phyloP scores from a whole-genome alignment of 2,797 vertebrate species.

The Peromyscus eremicus region DNA sequence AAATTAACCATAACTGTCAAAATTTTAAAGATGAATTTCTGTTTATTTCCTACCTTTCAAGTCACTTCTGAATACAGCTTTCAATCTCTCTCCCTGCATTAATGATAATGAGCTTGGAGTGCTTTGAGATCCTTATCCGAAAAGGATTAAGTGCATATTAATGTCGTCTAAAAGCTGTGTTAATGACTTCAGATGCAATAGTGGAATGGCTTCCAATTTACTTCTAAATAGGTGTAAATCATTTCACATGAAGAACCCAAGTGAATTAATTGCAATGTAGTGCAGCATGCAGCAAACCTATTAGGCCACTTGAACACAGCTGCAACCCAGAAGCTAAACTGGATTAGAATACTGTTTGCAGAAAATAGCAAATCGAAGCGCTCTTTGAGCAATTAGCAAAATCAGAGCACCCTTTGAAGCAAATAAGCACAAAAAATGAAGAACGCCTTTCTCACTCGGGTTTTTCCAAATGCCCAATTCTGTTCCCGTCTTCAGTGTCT shows the following conservation, averaged over 20 bases:
- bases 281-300: conserved; percentile 69
- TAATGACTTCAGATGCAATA: conserved; percentile 73
- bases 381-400: conserved; percentile 86
- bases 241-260: conserved; percentile 47
- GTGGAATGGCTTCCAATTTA: conserved; percentile 56
- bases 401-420: conserved; percentile 85
- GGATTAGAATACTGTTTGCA: conserved; percentile 82
- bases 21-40: neutral
- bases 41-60: conserved; percentile 11
- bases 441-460: conserved; percentile 77
- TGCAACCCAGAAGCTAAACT: conserved; percentile 78
- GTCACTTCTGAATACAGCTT: conserved; percentile 37
- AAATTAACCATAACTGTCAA: neutral
- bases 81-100: conserved; percentile 41
- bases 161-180: conserved; percentile 71
- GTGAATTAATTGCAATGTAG: conserved; percentile 75
- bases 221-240: conserved; percentile 73
- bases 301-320: conserved; percentile 81
- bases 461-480: conserved; percentile 76
- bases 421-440: conserved; percentile 74
- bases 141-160: conserved; percentile 74
- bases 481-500: conserved; percentile 62
- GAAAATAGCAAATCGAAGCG: conserved; percentile 84
- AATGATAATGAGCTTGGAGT: conserved; percentile 57
- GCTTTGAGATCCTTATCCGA: conserved; percentile 78